Base-by-base conservation (phyloP, 2,888 invertebrate species). In the Xestia c-nigrum region DNA sequence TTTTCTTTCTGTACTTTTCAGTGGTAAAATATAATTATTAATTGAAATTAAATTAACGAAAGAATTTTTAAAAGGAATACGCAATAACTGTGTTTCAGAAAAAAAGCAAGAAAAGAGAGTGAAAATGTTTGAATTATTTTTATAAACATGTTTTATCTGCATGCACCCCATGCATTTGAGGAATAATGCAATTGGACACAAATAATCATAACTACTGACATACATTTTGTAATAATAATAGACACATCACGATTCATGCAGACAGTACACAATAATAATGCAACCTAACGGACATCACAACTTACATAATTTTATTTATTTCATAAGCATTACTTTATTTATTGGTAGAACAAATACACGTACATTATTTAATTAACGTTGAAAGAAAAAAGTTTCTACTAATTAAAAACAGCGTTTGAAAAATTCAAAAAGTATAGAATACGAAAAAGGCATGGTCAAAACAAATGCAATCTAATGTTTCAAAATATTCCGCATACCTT, bases 401-500 rank as follows among this genome's bases (percentile, higher is more conserved):
- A 55, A 68, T 71, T 40, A 52, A 81, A 83, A 67, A 61, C 63
- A 66, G 57, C 68, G 59, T 31, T 74, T 14, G 47, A 64, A 66
- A 74, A 64, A 81, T 52, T 74, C 31, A 75, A 85, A 75, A 72
- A 81, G 57, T 72, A 31, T 31, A 79, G 24, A 57, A 52, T 59
- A 67, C 55, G 66, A 67, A 64, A 77, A 81, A 80, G 61, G 68
- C 80, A 77, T 78, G 72, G 83, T 76, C 74, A 83, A 88, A 86
- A 83, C n/a, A 66, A 78, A 85, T 76, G 82, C 81, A 84, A 81
- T 73, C 61, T 80, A 81, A 61, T 64, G 63, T 80, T 81, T 83
- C 47, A 80, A 80, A 85, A 74, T 84, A 86, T 89, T 90, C 90
- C 90, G 91, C 96, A 93, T 97, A 97, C 97, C 97, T 97, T 97